Evolutionary conservation across 2,797 vertebrate species (phyloP).

Genomic region (Ceyx erithaca): DNA sequence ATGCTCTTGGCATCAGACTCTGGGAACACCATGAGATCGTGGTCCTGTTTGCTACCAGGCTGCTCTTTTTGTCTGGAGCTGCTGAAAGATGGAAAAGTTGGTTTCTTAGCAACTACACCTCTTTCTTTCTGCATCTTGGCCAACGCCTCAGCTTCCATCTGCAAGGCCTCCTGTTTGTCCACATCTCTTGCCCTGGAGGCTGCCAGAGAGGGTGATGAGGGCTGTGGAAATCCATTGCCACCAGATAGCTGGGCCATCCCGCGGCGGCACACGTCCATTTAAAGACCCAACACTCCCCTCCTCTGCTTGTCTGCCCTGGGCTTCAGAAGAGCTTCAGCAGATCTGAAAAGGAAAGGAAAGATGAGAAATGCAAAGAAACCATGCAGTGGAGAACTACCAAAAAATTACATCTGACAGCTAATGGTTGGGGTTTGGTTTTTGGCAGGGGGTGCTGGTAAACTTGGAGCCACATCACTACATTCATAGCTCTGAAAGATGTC

Average conservation of each 20-base stretch:
- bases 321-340: slow-evolving; percentile 61
- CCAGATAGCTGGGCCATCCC: slow-evolving; percentile 95
- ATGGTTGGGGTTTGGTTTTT: not conserved
- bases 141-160: slow-evolving; percentile 97
- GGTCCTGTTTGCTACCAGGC: slow-evolving; percentile 81
- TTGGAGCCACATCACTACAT: not conserved
- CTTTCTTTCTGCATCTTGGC: slow-evolving; percentile 91
- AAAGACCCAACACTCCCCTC: slow-evolving; percentile 62
- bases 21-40: slow-evolving; percentile 95
- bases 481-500: not conserved
- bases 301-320: not conserved
- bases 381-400: not conserved
- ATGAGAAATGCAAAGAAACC: not conserved
- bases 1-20: slow-evolving; percentile 85
- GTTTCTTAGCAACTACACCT: slow-evolving; percentile 72
- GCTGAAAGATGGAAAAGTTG: slow-evolving; percentile 57
- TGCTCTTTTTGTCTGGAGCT: slow-evolving; percentile 72
- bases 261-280: slow-evolving; percentile 82
- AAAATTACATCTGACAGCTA: not conserved
- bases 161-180: slow-evolving; percentile 96
- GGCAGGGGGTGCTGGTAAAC: not conserved
- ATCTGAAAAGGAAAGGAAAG: slow-evolving; percentile 74
- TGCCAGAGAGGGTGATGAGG: slow-evolving; percentile 77
- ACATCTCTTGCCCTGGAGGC: slow-evolving; percentile 85
- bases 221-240: slow-evolving; percentile 89